Evolutionary conservation across 1,140 invertebrate species (phyloP), one percentile per base, ranked within the genome.

Genomic region (Elymnias hypermnestra): DNA sequence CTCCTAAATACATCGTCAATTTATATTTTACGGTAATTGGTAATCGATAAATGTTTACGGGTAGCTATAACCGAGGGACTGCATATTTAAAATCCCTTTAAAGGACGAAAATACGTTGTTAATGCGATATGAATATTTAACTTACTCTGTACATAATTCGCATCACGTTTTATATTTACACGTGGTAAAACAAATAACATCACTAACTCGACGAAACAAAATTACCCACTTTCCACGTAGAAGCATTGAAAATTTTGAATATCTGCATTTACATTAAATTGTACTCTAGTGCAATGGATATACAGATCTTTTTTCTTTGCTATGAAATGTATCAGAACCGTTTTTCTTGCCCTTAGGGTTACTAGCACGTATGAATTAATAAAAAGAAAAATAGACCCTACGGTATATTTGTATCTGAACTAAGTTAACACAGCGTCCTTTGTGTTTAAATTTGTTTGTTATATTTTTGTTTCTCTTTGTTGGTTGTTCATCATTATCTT

Each of bases 171-270:
- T 9, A 10, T 35, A 35, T 36, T 36, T 36, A 7, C 33, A 36
- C 33, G 33, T 36, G 15, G 5, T 36, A 36, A 36, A 36, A 36
- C 33, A 36, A 36, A 36, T 36, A 36, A 21, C 33, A 9, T 10
- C 10, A 36, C 33, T 36, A 19, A 10, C 33, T 19, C 8, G 9
- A 3, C 4, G 18, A 36, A 19, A 36, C 8, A 2, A 21, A 36
- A 21, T 36, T 36, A 15, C 17, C 9, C 5, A 36, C n/a, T n/a
- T n/a, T n/a, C n/a, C n/a, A n/a, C n/a, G n/a, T n/a, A n/a, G n/a
- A n/a, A n/a, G n/a, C n/a, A n/a, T n/a, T n/a, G n/a, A n/a, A n/a
- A n/a, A n/a, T n/a, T n/a, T n/a, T n/a, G n/a, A n/a, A n/a, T n/a
- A n/a, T n/a, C n/a, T n/a, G n/a, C n/a, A n/a, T n/a, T n/a, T n/a